Evolutionary conservation across 2,888 invertebrate genomes (phyloP).

Genomic region (Cistogaster globosa): DNA sequence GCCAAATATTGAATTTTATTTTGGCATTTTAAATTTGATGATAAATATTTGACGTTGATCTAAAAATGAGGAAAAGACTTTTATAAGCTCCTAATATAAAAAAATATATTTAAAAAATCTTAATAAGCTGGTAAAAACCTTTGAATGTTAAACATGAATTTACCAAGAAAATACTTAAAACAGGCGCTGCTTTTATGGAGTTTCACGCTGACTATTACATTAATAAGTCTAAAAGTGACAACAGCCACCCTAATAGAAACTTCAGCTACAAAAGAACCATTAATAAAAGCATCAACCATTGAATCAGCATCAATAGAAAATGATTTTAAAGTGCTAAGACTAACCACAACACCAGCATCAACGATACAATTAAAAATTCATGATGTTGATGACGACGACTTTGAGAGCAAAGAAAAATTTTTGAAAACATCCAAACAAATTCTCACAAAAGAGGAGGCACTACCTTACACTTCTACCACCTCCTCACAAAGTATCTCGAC

Average conservation of each 20-base stretch:
- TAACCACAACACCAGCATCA: conserved; percentile 44
- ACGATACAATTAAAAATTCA: conserved; percentile 34
- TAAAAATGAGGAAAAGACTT: not conserved
- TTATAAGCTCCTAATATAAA: not conserved
- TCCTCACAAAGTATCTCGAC: conserved; percentile 63
- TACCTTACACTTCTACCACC: conserved; percentile 43
- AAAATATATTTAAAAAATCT: not conserved
- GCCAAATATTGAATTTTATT: not conserved
- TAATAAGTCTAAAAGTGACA: conserved; percentile 41
- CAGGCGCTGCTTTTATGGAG: conserved; percentile 35
- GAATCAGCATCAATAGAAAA: conserved; percentile 15
- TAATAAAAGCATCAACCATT: not conserved
- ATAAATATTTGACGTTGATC: not conserved
- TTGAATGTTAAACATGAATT: conserved; percentile 36
- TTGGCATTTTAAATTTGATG: not conserved
- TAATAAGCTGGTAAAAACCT: not conserved
- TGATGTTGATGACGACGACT: not conserved
- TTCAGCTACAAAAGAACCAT: not conserved
- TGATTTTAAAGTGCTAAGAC: conserved; percentile 71
- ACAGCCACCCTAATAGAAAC: conserved; percentile 20
- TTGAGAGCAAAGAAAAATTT: not conserved
- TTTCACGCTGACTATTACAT: conserved; percentile 14
- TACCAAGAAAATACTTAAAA: conserved; percentile 14
- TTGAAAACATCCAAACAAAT: conserved; percentile 1
- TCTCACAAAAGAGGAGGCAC: not conserved